Evolutionary conservation across 2,888 invertebrate species (phyloP).

Genomic region (Harmothoe impar): DNA sequence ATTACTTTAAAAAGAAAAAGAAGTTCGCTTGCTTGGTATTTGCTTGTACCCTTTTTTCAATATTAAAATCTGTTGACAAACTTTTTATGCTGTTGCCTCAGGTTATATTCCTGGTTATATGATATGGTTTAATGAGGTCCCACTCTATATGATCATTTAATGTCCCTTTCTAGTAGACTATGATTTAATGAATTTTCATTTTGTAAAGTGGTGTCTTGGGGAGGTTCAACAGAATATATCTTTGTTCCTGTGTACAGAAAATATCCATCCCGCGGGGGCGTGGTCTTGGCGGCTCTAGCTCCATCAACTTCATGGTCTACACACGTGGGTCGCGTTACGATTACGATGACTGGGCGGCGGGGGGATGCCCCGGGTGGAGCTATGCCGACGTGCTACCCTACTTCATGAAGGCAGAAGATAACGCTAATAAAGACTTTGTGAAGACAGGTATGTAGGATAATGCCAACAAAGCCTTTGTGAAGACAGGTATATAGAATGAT

Average conservation of each 20-base stretch:
- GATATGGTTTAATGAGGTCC: too few species aligned
- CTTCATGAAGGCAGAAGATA: constrained; percentile 85
- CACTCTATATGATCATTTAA: too few species aligned
- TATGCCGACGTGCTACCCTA: constrained; percentile 89
- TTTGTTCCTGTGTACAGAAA: too few species aligned
- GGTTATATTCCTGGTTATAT: too few species aligned
- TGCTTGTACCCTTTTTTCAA: constrained; percentile 69
- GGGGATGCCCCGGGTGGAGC: constrained; percentile 94
- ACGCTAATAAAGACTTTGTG: constrained; percentile 76
- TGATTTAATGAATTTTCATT: too few species aligned
- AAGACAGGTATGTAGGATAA: constrained; percentile 75
- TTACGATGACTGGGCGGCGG: constrained; percentile 92
- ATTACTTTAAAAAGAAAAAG: too few species aligned
- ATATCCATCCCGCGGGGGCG: constrained; percentile 89
- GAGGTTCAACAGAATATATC: too few species aligned
- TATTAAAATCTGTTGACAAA: background rate
- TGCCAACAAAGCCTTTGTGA: constrained; percentile 72
- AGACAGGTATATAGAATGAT: constrained; percentile 72
- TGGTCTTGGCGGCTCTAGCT: constrained; percentile 93
- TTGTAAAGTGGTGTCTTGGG: too few species aligned
- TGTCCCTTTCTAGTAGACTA: too few species aligned
- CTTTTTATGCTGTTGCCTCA: too few species aligned
- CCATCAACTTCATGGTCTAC: constrained; percentile 95
- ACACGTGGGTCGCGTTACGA: constrained; percentile 92
- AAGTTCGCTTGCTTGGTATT: constrained; percentile 63